Percentiles rank a stretch among this genome's conserved stretches.
These are phyloP conservation scores for Tinamus major DNA, from an alignment of 2,797 vertebrate species.

Conservation along the genomic window DNA sequence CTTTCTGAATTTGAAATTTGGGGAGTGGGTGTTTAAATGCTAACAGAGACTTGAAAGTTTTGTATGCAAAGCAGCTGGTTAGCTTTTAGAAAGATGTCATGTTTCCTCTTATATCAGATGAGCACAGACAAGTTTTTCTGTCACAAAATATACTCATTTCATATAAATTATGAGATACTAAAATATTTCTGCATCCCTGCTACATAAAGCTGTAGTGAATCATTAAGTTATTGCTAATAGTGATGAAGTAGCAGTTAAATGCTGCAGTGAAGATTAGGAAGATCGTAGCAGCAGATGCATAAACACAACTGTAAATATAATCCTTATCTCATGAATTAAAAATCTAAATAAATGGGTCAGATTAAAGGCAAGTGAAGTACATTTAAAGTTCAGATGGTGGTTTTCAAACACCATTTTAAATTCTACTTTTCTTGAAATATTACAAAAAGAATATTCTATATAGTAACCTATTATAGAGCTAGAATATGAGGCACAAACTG, in stretches of 20 bases:
- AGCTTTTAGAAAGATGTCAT: neutral
- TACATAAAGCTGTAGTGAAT: neutral
- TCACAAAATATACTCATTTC: neutral
- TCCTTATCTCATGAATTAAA: neutral
- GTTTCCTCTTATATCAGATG: neutral
- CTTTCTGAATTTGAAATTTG: neutral
- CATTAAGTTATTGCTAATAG: neutral
- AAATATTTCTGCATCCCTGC: neutral
- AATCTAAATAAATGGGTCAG: neutral
- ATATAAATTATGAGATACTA: neutral
- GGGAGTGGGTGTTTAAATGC: neutral
- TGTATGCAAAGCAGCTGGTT: neutral
- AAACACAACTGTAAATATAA: neutral
- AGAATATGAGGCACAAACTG: neutral
- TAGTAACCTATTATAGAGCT: neutral
- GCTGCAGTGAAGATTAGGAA: neutral
- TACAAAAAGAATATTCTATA: neutral
- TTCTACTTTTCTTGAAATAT: neutral
- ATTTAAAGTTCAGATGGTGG: neutral
- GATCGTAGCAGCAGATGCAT: fast-evolving
- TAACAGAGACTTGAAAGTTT: neutral
- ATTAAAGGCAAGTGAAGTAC: neutral
- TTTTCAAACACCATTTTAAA: neutral
- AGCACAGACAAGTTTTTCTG: neutral
- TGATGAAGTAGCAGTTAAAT: neutral